phyloP scores from a whole-genome alignment of 2,797 vertebrate genomes.

The Hafferia zeledoni region DNA sequence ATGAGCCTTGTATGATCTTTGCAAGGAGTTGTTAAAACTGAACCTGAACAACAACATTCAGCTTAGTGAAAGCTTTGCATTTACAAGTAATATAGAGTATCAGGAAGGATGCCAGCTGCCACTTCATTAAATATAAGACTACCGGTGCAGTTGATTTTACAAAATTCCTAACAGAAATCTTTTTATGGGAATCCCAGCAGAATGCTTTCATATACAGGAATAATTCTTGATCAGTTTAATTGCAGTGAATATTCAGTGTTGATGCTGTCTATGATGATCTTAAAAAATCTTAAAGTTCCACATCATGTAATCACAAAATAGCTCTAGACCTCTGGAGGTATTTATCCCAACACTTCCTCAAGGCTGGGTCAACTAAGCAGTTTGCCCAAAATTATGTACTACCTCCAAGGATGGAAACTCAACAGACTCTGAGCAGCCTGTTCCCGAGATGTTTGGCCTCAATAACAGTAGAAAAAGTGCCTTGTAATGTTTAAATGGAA shows the following conservation, averaged over 20 bases:
- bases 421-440: background rate
- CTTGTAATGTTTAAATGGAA: background rate
- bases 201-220: background rate
- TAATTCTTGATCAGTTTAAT: constrained; percentile 1
- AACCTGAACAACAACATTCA: constrained; percentile 24
- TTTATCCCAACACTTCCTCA: background rate
- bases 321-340: background rate
- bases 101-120: constrained; percentile 14
- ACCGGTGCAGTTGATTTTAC: constrained; percentile 8
- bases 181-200: constrained; percentile 25
- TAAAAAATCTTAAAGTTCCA: background rate
- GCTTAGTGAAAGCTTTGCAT: constrained; percentile 11
- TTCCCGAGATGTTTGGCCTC: background rate
- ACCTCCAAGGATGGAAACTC: background rate
- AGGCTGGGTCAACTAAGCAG: background rate
- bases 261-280: background rate
- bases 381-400: background rate
- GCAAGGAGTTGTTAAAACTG: constrained; percentile 32
- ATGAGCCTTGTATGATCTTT: background rate
- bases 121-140: constrained; percentile 38
- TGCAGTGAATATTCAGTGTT: background rate
- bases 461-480: background rate
- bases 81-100: constrained; percentile 19
- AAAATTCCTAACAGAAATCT: constrained; percentile 6
- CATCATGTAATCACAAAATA: background rate